These are phyloP conservation scores for Coelopa pilipes DNA, from an alignment of 2,888 invertebrate genomes.

Conservation along the genomic window DNA sequence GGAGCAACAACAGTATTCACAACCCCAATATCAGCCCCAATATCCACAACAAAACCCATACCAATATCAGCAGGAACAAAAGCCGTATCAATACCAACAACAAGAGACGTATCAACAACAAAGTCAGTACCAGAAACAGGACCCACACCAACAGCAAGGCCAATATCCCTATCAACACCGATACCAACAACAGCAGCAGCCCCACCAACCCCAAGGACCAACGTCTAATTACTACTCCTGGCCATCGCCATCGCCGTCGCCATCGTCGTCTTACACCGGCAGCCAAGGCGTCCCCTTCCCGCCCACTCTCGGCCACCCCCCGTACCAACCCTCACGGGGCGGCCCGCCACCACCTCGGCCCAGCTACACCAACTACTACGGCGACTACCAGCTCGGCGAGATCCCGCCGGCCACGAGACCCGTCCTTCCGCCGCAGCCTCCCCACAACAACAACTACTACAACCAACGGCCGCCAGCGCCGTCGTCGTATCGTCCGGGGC, in stretches of 20 bases:
- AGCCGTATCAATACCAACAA: no score
- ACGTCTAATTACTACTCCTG: no score
- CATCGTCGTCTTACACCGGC: no score
- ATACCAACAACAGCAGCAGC: no score
- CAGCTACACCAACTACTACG: slow-evolving; percentile 52
- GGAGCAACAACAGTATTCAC: slow-evolving; percentile 39
- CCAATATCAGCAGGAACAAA: slow-evolving; percentile 28
- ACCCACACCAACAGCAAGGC: no score
- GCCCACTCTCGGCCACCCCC: no score
- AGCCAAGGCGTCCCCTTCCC: no score
- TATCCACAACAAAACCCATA: slow-evolving; percentile 27
- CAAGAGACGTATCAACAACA: no score
- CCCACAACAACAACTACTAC: slow-evolving; percentile 54
- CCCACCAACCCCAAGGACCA: no score
- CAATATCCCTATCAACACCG: no score
- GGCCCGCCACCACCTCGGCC: slow-evolving; percentile 13
- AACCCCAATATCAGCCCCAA: slow-evolving; percentile 33
- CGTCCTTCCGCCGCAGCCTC: slow-evolving; percentile 13
- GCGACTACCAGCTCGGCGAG: slow-evolving; percentile 42
- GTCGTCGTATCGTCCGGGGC: slow-evolving; percentile 46
- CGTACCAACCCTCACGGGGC: slow-evolving; percentile 31
- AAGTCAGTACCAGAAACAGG: no score
- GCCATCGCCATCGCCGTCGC: no score
- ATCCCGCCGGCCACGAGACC: slow-evolving; percentile 13
- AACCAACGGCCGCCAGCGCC: slow-evolving; percentile 55